Percentiles rank a stretch among this genome's conserved stretches.
Conservation (phyloP, 2,888 invertebrate genomes). For the Chloromyia formosa region DNA sequence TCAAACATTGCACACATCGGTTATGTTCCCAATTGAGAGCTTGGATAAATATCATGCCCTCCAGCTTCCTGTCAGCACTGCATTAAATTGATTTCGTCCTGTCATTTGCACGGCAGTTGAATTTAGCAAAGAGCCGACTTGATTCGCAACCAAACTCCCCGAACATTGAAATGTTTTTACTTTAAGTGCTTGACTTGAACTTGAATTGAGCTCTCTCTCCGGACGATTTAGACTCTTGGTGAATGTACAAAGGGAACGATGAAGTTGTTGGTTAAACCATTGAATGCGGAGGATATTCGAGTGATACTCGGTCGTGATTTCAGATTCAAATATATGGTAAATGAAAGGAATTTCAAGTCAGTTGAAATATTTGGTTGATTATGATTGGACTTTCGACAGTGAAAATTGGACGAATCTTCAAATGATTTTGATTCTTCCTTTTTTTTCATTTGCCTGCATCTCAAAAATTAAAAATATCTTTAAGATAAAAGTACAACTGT, state of each 20-base stretch:
- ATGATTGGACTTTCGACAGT: no score
- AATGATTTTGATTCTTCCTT: no score
- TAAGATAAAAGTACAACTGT: no score
- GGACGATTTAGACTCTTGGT: neutral
- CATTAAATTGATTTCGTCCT: slow-evolving; percentile 43
- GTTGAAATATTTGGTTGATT: no score
- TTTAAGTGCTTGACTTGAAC: slow-evolving; percentile 30
- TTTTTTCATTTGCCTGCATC: no score
- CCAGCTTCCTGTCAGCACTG: slow-evolving; percentile 29
- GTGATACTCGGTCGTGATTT: no score
- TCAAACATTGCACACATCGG: slow-evolving; percentile 39
- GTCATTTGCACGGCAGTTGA: slow-evolving; percentile 23
- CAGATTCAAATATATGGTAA: no score
- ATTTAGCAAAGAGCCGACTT: neutral
- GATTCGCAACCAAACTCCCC: neutral
- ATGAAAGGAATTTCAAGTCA: no score
- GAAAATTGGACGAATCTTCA: no score
- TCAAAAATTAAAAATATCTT: no score
- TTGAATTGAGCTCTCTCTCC: neutral
- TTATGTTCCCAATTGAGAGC: slow-evolving; percentile 22
- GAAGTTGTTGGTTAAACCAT: no score
- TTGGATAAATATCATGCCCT: slow-evolving; percentile 34
- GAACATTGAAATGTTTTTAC: neutral
- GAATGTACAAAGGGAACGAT: no score
- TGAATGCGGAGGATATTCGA: neutral